phyloP scores from a whole-genome alignment of 2,113 vertebrate genomes.

The Bos taurus region ARS-UCD2.0 NC_037342.1:25343001-25343500 shows the following conservation, averaged over 20 bases:
- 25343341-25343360: not conserved
- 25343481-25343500: not conserved
- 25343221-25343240: not conserved
- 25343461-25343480: not conserved
- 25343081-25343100: not conserved
- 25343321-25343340: not conserved
- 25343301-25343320: accelerated
- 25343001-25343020: not conserved
- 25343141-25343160: not conserved
- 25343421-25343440: not conserved
- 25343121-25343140: not conserved
- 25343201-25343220: not conserved
- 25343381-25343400: not conserved
- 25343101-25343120: not conserved
- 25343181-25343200: accelerated
- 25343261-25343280: accelerated
- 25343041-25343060: not conserved
- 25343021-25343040: not conserved
- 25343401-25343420: not conserved
- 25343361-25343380: not conserved
- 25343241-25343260: not conserved
- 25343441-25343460: not conserved
- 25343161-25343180: not conserved
- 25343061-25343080: not conserved
- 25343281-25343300: not conserved